phyloP scores from a whole-genome alignment of 2,888 invertebrate genomes.

The Drosophila vallismaia region DNA sequence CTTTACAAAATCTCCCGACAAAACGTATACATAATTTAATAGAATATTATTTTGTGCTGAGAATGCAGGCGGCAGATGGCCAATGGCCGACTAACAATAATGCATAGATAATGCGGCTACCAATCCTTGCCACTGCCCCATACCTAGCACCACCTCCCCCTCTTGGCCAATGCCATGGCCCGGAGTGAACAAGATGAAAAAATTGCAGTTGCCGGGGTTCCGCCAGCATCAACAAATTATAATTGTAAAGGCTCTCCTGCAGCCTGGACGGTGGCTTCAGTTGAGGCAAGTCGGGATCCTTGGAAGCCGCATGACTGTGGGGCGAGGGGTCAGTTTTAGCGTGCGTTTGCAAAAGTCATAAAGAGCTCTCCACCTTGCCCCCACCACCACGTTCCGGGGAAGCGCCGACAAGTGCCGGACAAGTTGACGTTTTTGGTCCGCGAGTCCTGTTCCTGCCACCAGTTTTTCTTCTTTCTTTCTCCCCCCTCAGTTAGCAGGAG shows the following conservation, averaged over 20 bases:
- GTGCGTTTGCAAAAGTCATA: slow-evolving; percentile 50
- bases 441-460: slow-evolving; percentile 15
- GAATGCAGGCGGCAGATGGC: slow-evolving; percentile 35
- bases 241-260: slow-evolving; percentile 55
- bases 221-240: slow-evolving; percentile 61
- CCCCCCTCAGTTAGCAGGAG: slow-evolving; percentile 15
- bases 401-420: slow-evolving; percentile 42
- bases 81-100: slow-evolving; percentile 39
- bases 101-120: slow-evolving; percentile 43
- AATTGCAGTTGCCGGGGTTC: slow-evolving; percentile 32
- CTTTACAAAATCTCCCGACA: slow-evolving; percentile 22
- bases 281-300: background rate
- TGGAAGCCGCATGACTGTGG: background rate
- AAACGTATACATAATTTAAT: slow-evolving; percentile 53
- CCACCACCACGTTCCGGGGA: slow-evolving; percentile 2
- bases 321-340: slow-evolving; percentile 43
- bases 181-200: slow-evolving; percentile 26
- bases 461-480: background rate
- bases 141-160: background rate
- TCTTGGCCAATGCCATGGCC: slow-evolving; percentile 9
- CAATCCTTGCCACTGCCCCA: slow-evolving; percentile 8
- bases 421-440: slow-evolving; percentile 45
- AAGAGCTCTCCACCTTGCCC: slow-evolving; percentile 32
- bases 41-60: slow-evolving; percentile 45
- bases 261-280: background rate